Conservation (phyloP, 2,113 vertebrate species). For the Myrmophylax atrothorax region DNA sequence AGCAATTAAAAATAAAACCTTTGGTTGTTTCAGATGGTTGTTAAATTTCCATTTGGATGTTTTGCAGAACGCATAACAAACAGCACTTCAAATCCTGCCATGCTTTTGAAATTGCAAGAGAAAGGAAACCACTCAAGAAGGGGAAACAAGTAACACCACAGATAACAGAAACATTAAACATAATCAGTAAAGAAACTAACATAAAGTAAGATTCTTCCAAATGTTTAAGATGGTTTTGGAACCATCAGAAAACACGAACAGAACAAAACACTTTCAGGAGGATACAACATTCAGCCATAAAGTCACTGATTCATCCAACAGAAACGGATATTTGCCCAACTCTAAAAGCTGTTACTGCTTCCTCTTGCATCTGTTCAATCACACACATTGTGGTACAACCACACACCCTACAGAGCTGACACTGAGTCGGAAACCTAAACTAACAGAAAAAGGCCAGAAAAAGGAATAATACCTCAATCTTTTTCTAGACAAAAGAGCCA, state of each 20-base stretch:
- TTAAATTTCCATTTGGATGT: background rate
- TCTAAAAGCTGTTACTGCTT: background rate
- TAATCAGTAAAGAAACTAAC: background rate
- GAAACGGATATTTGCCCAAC: accelerated
- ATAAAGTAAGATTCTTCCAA: background rate
- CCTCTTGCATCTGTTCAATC: background rate
- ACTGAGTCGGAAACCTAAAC: background rate
- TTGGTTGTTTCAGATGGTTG: background rate
- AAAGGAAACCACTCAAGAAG: background rate
- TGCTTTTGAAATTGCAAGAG: background rate
- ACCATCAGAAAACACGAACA: background rate
- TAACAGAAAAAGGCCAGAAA: background rate
- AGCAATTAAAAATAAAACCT: background rate
- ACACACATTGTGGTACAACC: background rate
- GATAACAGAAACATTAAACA: background rate
- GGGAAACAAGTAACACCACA: background rate
- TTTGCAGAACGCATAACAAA: background rate
- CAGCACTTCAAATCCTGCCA: background rate
- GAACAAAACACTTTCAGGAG: background rate
- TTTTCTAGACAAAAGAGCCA: background rate
- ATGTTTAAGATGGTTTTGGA: background rate
- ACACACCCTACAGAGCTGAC: background rate
- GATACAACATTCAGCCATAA: background rate
- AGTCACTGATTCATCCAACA: background rate
- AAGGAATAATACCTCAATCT: background rate